phyloP scores from a whole-genome alignment of 2,888 invertebrate genomes.

The Cyaniris semiargus region DNA sequence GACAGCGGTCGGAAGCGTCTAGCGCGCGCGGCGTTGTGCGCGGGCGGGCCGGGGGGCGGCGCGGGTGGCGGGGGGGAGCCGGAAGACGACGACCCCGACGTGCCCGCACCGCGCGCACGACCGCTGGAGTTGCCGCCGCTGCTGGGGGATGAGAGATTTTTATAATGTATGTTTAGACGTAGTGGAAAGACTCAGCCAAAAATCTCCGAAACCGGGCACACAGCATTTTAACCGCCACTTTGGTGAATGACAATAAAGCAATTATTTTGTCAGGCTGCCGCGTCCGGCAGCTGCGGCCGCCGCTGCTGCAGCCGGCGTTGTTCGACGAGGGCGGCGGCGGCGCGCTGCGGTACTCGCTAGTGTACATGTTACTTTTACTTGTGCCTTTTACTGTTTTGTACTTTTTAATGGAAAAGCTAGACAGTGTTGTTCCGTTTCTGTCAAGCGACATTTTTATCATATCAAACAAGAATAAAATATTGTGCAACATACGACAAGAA shows the following conservation, averaged over 20 bases:
- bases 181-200: constrained; percentile 26
- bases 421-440: no score
- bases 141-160: neutral
- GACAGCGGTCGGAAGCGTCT: constrained; percentile 70
- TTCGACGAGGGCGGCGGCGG: constrained; percentile 90
- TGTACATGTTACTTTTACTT: no score
- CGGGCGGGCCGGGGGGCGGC: constrained; percentile 43
- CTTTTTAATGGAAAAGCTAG: no score
- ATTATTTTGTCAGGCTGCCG: constrained; percentile 55
- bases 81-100: constrained; percentile 51
- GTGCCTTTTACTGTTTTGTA: no score
- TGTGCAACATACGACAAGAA: no score
- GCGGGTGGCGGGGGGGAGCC: constrained; percentile 51
- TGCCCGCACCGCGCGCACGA: constrained; percentile 68
- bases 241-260: neutral
- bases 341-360: constrained; percentile 83
- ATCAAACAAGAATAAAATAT: no score
- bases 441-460: no score
- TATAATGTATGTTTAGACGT: no score
- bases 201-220: no score
- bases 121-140: constrained; percentile 51
- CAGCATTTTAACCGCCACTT: no score
- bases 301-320: constrained; percentile 91
- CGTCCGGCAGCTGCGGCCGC: constrained; percentile 84
- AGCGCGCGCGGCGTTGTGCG: constrained; percentile 69